Evolutionary conservation across 2,888 invertebrate species (phyloP).

Genomic region (Noctuana brunneofusca): DNA sequence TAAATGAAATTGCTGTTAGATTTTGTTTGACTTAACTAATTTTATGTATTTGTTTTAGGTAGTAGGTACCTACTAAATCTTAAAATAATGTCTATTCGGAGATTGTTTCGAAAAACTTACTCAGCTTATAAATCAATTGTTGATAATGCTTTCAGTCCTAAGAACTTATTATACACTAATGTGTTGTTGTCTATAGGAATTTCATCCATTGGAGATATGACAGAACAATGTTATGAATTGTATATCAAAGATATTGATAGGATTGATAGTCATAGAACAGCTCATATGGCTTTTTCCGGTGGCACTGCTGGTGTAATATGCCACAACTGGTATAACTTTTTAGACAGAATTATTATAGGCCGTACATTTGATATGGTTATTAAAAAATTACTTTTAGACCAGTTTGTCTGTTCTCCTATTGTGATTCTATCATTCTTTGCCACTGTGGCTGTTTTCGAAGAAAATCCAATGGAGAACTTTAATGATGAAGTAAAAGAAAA

Average conservation of each 20-base stretch:
- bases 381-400: conserved; percentile 92
- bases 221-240: conserved; percentile 92
- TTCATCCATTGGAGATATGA: conserved; percentile 89
- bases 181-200: conserved; percentile 88
- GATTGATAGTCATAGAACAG: conserved; percentile 85
- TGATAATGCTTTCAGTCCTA: conserved; percentile 80
- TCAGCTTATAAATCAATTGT: conserved; percentile 52
- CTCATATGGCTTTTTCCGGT: conserved; percentile 91
- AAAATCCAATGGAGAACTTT: conserved; percentile 83
- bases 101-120: conserved; percentile 42
- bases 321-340: conserved; percentile 92
- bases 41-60: conserved; percentile 25
- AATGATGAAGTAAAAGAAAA: conserved; percentile 87
- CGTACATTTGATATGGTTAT: conserved; percentile 84
- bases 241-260: conserved; percentile 76
- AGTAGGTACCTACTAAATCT: background rate
- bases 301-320: conserved; percentile 89
- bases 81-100: conserved; percentile 19
- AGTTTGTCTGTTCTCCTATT: conserved; percentile 91
- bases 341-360: conserved; percentile 89
- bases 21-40: background rate
- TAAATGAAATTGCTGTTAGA: background rate
- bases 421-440: conserved; percentile 90
- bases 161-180: conserved; percentile 91
- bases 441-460: conserved; percentile 89